phyloP scores from a whole-genome alignment of 2,113 vertebrate species.

The Hiodon tergisus region DNA sequence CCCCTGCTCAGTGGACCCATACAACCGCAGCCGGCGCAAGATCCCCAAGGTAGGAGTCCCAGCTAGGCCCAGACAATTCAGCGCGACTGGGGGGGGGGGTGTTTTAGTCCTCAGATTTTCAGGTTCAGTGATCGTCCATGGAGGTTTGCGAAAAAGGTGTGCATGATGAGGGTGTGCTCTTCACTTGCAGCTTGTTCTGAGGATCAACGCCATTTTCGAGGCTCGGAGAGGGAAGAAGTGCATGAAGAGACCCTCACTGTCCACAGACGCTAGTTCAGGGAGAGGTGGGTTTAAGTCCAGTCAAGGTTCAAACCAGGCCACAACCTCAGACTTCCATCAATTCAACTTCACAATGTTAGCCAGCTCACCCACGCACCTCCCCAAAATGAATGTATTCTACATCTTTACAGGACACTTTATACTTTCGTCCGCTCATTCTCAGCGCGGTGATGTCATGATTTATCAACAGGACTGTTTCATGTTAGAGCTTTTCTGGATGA shows the following conservation, averaged over 20 bases:
- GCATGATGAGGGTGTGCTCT: too few relatives aligned
- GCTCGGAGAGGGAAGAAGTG: slow-evolving; percentile 79
- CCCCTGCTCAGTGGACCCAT: slow-evolving; percentile 69
- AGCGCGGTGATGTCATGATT: neutral
- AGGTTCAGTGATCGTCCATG: too few relatives aligned
- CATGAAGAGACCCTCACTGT: slow-evolving; percentile 78
- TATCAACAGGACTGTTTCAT: neutral
- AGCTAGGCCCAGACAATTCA: neutral
- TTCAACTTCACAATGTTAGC: too few relatives aligned
- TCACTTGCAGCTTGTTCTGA: slow-evolving; percentile 50
- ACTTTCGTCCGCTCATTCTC: too few relatives aligned
- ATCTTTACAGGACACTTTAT: too few relatives aligned
- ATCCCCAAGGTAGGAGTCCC: slow-evolving; percentile 73
- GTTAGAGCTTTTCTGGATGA: too few relatives aligned
- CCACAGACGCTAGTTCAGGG: slow-evolving; percentile 76
- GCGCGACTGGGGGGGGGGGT: neutral
- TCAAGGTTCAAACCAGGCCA: too few relatives aligned
- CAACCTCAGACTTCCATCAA: too few relatives aligned
- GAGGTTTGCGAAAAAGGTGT: too few relatives aligned
- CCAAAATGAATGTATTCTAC: too few relatives aligned
- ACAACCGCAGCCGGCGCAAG: slow-evolving; percentile 72
- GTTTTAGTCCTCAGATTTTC: neutral
- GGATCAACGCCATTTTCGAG: slow-evolving; percentile 84
- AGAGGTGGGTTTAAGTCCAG: slow-evolving; percentile 63
- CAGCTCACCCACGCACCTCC: too few relatives aligned